Base-by-base conservation (phyloP, 2,113 vertebrate genomes). In the Gobius niger region DNA sequence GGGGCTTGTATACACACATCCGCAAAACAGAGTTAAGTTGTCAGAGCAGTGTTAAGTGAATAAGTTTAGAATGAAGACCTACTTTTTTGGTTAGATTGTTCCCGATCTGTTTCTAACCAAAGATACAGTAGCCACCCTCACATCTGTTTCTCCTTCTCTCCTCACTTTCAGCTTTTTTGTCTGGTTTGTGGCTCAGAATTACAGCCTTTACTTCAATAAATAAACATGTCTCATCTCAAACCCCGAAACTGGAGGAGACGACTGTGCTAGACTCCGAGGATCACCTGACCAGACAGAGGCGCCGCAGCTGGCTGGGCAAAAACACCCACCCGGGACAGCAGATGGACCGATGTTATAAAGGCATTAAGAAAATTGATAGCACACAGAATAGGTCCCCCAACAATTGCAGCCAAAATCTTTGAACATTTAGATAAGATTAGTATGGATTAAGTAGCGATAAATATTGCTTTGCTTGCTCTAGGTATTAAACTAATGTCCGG, bases 291-390 rank as follows among this genome's bases (percentile, higher is more conserved):
- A 62, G 61, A 54, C 46, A 60, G 41, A 44, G 5, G 4, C 47
- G 18, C 52, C 64, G 53, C 68, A 82, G 66, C 70, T 82, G 78
- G 47, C 71, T 46, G 9, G 42, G 66, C 66, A 42, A 44, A 44
- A 44, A 18, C 18, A 19, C 7, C 44, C 46, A 63, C 64, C 59
- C 52, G 47, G 16, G 44, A 50, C 14, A 9, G 51, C 52, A 72
- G 47, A 81, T 76, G 65, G 72, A 69, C 51, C 65, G 11, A 53
- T 7, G 24, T 66, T 52, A 72, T 47, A 63, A 19, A 47, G 47
- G 60, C 47, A 49, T 60, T 9, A 70, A 72, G n/a, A 18, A 18
- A 50, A 59, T 67, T 52, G 62, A 70, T 16, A 24, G 9, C n/a
- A 5, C 64, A 56, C 68, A 47, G n/a, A 63, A 63, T 47, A 18